Percentiles rank a stretch among this genome's conserved stretches.
Conservation (phyloP, 2,888 invertebrate species). For the Ochlodes sylvanus region DNA sequence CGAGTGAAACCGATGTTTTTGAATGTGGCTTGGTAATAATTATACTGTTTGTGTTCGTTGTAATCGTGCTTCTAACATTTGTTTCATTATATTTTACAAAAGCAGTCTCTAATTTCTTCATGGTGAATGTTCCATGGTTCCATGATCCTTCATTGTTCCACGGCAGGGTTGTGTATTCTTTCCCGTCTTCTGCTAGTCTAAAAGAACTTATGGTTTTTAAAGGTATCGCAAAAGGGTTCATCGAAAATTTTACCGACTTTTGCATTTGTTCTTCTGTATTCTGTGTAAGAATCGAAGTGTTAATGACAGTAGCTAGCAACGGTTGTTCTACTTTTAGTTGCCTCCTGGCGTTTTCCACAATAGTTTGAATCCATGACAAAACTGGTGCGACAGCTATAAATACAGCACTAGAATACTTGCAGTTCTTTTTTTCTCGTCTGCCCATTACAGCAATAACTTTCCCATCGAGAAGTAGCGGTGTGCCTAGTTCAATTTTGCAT, state of each 20-base stretch:
- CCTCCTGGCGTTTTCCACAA: constrained; percentile 6
- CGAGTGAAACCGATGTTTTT: background rate
- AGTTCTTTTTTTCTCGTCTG: constrained; percentile 16
- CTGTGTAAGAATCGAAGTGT: no score
- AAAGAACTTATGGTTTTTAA: no score
- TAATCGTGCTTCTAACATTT: background rate
- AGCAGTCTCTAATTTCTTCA: no score
- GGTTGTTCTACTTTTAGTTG: background rate
- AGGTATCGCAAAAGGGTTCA: no score
- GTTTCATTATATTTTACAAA: background rate
- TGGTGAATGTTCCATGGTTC: no score
- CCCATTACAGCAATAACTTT: constrained; percentile 49
- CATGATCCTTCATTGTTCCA: no score
- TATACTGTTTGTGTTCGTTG: background rate
- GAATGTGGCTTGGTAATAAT: background rate
- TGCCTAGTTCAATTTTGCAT: constrained; percentile 54
- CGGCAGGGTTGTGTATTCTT: no score
- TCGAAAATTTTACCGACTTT: no score
- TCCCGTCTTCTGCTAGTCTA: no score
- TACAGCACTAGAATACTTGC: constrained; percentile 21
- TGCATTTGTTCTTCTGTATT: no score
- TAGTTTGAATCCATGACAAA: constrained; percentile 54
- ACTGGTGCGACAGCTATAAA: constrained; percentile 38
- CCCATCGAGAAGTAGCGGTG: constrained; percentile 58
- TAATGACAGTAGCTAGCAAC: no score